A percentile compares a stretch with the other conserved stretches of the same genome.
phyloP scores from a whole-genome alignment of 2,797 vertebrate genomes.

The Eupleurogrammus muticus region DNA sequence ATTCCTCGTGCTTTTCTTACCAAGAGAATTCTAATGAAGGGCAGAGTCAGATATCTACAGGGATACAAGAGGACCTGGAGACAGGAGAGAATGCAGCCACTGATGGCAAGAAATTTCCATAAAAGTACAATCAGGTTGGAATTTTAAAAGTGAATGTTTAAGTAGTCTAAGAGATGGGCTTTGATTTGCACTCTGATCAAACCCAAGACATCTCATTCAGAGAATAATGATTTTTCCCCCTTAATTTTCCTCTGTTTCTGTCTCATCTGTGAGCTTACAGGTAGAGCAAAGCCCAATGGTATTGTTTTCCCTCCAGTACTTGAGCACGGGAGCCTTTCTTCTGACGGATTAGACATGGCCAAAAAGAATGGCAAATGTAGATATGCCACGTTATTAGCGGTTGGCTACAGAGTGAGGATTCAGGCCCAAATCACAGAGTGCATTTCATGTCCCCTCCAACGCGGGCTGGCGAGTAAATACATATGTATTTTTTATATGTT shows the following conservation, averaged over 20 bases:
- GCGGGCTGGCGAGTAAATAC: conserved; percentile 55
- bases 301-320: conserved; percentile 84
- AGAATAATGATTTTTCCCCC: conserved; percentile 92
- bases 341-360: conserved; percentile 80
- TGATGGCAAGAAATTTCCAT: conserved; percentile 98
- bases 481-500: conserved; percentile 51
- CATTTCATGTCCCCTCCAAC: conserved; percentile 47
- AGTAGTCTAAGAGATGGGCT: conserved; percentile 99
- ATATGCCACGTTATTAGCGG: conserved; percentile 75
- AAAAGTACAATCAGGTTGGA: conserved; percentile 99
- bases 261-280: conserved; percentile 86
- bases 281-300: conserved; percentile 86
- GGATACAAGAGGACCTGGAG: conserved; percentile 95
- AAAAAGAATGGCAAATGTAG: conserved; percentile 86
- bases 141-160: conserved; percentile 99
- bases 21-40: conserved; percentile 99
- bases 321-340: conserved; percentile 81
- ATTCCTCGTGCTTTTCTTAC: conserved; percentile 94
- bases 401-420: conserved; percentile 51
- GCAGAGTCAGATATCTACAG: conserved; percentile 93
- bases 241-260: conserved; percentile 85
- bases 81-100: conserved; percentile 96
- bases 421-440: conserved; percentile 44
- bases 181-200: conserved; percentile 99
- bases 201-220: conserved; percentile 97